These are phyloP conservation scores for Porites rus DNA, from an alignment of 92 coral and sea anemone species.

Conservation along the genomic window DNA sequence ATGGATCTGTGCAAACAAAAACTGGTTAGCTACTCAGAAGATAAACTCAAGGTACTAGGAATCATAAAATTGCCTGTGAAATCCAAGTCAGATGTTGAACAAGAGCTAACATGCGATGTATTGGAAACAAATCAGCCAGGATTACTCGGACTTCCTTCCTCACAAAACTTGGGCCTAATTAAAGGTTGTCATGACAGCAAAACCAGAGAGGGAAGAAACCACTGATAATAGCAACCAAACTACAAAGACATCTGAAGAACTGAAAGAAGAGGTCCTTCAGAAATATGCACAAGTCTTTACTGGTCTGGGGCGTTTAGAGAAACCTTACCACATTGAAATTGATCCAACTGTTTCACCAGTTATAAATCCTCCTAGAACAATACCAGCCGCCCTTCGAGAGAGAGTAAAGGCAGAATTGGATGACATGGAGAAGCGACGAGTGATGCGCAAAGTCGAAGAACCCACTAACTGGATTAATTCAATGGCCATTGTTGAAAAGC, in stretches of 20 bases:
- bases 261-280: constrained; percentile 26
- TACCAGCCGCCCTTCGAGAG: constrained; percentile 26
- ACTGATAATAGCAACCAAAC: not conserved
- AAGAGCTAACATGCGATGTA: constrained; percentile 31
- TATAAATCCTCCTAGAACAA: constrained; percentile 30
- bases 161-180: constrained; percentile 55
- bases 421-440: too few species aligned
- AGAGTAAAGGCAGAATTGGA: constrained; percentile 14
- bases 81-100: too few species aligned
- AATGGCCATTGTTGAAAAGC: constrained; percentile 41
- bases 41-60: too few species aligned
- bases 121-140: constrained; percentile 47
- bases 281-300: constrained; percentile 17
- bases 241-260: constrained; percentile 33
- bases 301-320: constrained; percentile 63
- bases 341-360: constrained; percentile 30
- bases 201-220: constrained; percentile 3
- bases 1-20: not conserved
- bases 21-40: not conserved
- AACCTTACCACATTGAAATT: constrained; percentile 24
- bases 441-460: not conserved
- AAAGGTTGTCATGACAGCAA: constrained; percentile 52
- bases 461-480: constrained; percentile 13
- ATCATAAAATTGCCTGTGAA: too few species aligned
- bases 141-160: constrained; percentile 38